Evolutionary conservation across 2,113 vertebrate genomes (phyloP).

Genomic region (Naja naja): DNA sequence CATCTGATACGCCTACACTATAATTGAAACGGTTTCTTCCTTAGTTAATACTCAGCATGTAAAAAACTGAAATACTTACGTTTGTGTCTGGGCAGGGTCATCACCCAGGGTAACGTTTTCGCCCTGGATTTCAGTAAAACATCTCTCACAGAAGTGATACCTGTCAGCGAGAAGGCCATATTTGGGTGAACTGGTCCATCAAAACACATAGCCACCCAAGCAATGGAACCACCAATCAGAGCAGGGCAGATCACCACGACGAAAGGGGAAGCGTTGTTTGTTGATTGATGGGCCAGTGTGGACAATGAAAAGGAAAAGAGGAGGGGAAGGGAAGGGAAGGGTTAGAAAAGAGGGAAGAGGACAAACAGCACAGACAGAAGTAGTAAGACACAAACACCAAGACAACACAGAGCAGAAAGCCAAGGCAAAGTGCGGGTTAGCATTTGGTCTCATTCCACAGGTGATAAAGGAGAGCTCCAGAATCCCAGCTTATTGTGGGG

Average conservation of each 20-base stretch:
- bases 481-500: not conserved
- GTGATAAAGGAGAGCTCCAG: conserved; percentile 41
- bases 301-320: conserved; percentile 74
- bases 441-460: conserved; percentile 78
- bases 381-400: conserved; percentile 80
- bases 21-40: not conserved
- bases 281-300: conserved; percentile 79
- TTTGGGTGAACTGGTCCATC: conserved; percentile 92
- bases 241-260: conserved; percentile 81
- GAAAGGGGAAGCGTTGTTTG: conserved; percentile 76
- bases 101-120: conserved; percentile 97
- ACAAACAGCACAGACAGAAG: conserved; percentile 80
- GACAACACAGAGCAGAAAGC: conserved; percentile 95
- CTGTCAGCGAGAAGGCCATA: conserved; percentile 89
- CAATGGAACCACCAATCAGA: conserved; percentile 82
- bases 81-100: conserved; percentile 96
- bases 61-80: conserved; percentile 78
- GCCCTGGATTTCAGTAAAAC: conserved; percentile 99
- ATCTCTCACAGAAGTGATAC: conserved; percentile 99
- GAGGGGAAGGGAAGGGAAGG: conserved; percentile 65
- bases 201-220: conserved; percentile 84
- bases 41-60: rapidly evolving
- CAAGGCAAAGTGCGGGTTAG: conserved; percentile 96
- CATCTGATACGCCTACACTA: not conserved
- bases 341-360: conserved; percentile 77